Conservation (phyloP, 2,797 vertebrate genomes). For the Vespertilio murinus region DNA sequence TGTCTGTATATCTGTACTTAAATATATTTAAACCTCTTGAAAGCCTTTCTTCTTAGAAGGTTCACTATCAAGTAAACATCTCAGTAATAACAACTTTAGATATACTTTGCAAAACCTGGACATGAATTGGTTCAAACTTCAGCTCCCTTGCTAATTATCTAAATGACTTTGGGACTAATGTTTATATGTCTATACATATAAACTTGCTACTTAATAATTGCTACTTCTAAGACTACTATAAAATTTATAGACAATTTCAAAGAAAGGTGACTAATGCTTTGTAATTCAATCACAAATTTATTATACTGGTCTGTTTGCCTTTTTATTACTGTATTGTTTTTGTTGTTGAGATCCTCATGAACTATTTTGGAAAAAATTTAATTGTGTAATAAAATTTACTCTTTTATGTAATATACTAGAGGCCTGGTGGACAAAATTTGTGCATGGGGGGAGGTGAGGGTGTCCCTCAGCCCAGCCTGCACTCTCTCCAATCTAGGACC, state of each 20-base stretch:
- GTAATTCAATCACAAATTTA: neutral
- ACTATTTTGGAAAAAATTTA: neutral
- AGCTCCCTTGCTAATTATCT: neutral
- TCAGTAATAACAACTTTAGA: neutral
- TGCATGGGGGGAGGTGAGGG: too few species aligned
- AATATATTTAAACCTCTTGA: neutral
- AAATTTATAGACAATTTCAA: neutral
- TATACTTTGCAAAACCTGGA: neutral
- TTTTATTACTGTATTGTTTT: neutral
- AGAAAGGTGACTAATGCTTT: neutral
- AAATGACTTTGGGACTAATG: neutral
- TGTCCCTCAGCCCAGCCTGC: too few species aligned
- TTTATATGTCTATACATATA: too few species aligned
- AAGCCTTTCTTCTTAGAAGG: neutral
- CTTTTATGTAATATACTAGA: neutral
- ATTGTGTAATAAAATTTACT: neutral
- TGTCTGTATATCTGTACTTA: neutral
- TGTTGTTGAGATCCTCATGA: neutral
- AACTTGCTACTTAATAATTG: neutral
- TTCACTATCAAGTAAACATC: neutral
- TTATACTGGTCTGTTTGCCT: neutral
- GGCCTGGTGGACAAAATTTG: too few species aligned
- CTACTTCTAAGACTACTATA: neutral
- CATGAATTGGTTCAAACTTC: neutral
- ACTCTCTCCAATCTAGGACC: too few species aligned